Base-by-base conservation (phyloP, 2,888 invertebrate species). In the Copidosoma aretas region DNA sequence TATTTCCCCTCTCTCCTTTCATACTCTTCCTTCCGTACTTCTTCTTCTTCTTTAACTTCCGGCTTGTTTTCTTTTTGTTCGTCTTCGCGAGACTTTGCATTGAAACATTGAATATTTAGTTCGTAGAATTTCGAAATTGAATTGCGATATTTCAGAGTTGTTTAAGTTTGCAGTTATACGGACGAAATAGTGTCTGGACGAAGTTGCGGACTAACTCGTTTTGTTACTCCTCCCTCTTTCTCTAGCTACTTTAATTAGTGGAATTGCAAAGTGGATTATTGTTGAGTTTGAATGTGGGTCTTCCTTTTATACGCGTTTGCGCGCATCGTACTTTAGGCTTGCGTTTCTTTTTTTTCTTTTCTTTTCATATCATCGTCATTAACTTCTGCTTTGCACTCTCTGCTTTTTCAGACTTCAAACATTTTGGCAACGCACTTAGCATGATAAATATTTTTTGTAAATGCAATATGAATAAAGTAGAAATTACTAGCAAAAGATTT, bases 31-130 rank as follows among this genome's bases (percentile, higher is more conserved):
- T 17, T 21, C 53, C 19, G 53, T 24, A 22, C 21, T 53, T 53
- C 53, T 53, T 52, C 58, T 67, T 58, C 46, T 32, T 60, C 46
- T 62, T 60, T 32, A 46, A 21, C 46, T 63, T 52, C 56, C 22
- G 12, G 43, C 49, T 46, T 65, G 60, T 49, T 59, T 41, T 43
- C 25, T 22, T 17, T 22, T 21, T 32, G 41, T 65, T 64, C 46
- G 57, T 59, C 52, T 39, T 32, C 54, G 43, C 52, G 46, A 25
- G 22, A 53, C 32, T 71, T 71, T 71, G 65, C 68, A 65, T 71
- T 65, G 68, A 71, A 68, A 71, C 71, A 71, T 68, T 68, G 71
- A 71, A 71, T 71, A 53, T 71, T 71, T 71, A 68, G 65, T 66
- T 71, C 63, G 71, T 63, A 68, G 71, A 71, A 68, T 71, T 68